Base-by-base conservation (phyloP, 2,797 vertebrate genomes). In the Poecilia wingei region DNA sequence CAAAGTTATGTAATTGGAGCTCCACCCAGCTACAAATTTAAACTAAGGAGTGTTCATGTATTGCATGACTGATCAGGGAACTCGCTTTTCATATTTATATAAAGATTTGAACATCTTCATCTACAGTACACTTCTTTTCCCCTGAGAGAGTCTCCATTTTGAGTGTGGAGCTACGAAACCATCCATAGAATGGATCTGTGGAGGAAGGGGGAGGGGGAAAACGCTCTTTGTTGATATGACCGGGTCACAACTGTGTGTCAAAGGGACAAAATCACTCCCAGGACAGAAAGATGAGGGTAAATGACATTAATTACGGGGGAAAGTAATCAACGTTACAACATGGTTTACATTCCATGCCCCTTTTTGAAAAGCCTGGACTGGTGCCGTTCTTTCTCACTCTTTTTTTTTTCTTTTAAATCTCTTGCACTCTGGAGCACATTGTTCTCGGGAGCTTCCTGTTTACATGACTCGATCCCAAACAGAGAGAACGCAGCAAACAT, bases 401-500 rank as follows among this genome's bases (percentile, higher is more conserved):
- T 36, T 51, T 80, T 78, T 41, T 51, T 51, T 51, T 51, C 8
- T 25, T 47, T 47, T n/a, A 59, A 61, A 31, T 46, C 43, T 77
- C 76, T 47, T 78, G 18, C 53, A 73, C 77, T 81, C 84, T 75
- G 41, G 78, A 81, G 64, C 75, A 66, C 80, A 94, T 93, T 95
- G 94, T 95, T 94, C 89, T 79, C 84, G 71, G 41, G 7, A 75
- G 85, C 80, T 94, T 95, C 95, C 94, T 93, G 94, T 95, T 95
- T 94, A 94, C 84, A 76, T 72, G 66, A 83, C 43, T 81, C 46
- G 89, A 88, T 75, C 85, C 83, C 66, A 84, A 91, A 88, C 86
- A 89, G 53, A 68, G 28, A 69, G 47, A 64, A 61, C 77, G 59
- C 16, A 28, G n/a, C 45, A 55, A 33, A 78, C 75, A 72, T 75